A percentile compares a stretch with the other conserved stretches of the same genome.
These are phyloP conservation scores for Ametastegia equiseti DNA, from an alignment of 2,888 invertebrate genomes.

Conservation along the genomic window DNA sequence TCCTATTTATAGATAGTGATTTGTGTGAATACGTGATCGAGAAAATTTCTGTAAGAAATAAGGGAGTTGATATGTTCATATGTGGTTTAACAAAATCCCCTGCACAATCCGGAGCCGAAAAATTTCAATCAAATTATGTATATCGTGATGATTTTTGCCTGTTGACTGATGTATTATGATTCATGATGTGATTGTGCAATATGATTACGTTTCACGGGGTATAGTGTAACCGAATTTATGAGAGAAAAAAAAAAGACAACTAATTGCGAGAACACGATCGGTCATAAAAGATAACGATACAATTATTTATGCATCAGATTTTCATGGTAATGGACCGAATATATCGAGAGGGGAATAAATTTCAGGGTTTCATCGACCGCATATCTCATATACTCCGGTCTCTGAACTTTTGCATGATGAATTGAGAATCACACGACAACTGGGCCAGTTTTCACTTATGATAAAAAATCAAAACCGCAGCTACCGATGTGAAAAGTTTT, in stretches of 20 bases:
- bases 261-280: neutral
- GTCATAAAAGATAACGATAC: no score
- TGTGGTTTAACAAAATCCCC: neutral
- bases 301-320: neutral
- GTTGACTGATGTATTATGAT: no score
- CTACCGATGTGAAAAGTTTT: neutral
- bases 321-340: neutral
- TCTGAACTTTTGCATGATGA: neutral
- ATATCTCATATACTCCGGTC: no score
- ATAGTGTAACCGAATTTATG: neutral
- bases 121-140: no score
- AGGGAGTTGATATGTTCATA: neutral
- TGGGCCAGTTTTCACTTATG: neutral
- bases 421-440: neutral
- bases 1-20: neutral
- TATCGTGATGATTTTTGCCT: no score
- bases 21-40: neutral
- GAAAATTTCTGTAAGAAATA: neutral
- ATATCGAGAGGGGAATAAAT: neutral
- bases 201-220: neutral
- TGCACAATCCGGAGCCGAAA: no score
- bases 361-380: neutral
- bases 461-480: neutral
- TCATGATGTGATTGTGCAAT: neutral
- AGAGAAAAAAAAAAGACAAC: neutral